Evolutionary conservation across 1,140 invertebrate species (phyloP).

Genomic region (Neelides sp.): DNA sequence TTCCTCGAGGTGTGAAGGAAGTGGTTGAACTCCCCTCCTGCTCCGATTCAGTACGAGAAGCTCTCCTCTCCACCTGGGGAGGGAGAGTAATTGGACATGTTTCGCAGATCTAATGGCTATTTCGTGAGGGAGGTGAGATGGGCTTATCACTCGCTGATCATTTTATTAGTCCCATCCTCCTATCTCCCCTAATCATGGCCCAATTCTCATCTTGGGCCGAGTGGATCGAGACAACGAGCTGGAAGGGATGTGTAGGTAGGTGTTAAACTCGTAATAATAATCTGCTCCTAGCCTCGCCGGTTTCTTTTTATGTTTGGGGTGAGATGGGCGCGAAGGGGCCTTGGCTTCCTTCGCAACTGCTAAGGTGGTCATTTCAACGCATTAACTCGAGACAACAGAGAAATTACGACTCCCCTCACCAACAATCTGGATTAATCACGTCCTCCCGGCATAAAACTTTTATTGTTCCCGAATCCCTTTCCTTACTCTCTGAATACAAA

Average conservation of each 20-base stretch:
- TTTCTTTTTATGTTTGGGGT: slow-evolving; percentile 26
- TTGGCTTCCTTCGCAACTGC: slow-evolving; percentile 28
- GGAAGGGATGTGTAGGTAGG: neutral
- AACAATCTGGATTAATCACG: too few species aligned
- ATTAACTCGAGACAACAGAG: slow-evolving; percentile 27
- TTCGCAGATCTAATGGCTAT: slow-evolving; percentile 26
- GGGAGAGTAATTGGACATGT: slow-evolving; percentile 27
- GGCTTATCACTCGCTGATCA: slow-evolving; percentile 5
- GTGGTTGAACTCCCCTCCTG: neutral
- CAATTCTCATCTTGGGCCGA: neutral
- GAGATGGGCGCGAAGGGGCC: slow-evolving; percentile 7
- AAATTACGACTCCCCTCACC: slow-evolving; percentile 26
- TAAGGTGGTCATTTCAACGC: slow-evolving; percentile 31
- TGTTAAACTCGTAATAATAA: too few species aligned
- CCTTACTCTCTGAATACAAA: too few species aligned
- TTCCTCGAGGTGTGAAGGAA: neutral
- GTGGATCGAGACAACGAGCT: neutral
- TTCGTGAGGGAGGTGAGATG: slow-evolving; percentile 24
- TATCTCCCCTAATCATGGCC: too few species aligned
- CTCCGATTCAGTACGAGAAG: neutral
- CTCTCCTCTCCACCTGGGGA: slow-evolving; percentile 15
- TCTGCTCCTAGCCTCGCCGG: too few species aligned
- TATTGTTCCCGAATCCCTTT: too few species aligned
- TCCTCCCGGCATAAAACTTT: too few species aligned
- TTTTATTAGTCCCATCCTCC: slow-evolving; percentile 3